Evolutionary conservation across 37 sponge, comb jelly and placozoan genomes (phyloP).

Genomic region (Amphimedon queenslandica): DNA sequence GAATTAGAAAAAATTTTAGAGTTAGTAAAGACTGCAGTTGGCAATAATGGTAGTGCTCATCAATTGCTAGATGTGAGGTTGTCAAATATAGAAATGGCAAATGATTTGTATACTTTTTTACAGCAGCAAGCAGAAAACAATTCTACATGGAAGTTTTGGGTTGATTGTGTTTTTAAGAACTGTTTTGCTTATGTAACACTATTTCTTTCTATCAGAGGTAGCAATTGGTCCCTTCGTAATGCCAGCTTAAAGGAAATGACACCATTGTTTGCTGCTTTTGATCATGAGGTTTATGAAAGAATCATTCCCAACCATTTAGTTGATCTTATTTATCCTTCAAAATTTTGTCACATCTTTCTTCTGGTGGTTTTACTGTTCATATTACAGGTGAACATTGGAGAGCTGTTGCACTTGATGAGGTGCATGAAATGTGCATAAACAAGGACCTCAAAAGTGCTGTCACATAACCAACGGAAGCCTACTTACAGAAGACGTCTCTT

Average conservation of each 20-base stretch:
- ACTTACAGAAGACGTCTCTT: neutral
- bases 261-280: conserved; percentile 30
- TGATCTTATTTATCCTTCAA: conserved; percentile 5
- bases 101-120: neutral
- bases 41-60: neutral
- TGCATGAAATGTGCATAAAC: conserved; percentile 44
- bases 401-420: conserved; percentile 39
- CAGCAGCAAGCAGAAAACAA: neutral
- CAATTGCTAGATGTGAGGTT: neutral
- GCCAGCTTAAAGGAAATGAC: conserved; percentile 25
- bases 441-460: conserved; percentile 4
- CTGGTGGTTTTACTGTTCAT: conserved; percentile 27
- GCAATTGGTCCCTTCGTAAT: conserved; percentile 24
- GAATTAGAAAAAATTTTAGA: neutral
- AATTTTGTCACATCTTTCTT: neutral
- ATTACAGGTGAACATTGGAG: conserved; percentile 13
- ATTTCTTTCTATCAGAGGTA: conserved; percentile 21
- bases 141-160: conserved; percentile 27
- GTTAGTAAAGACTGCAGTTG: neutral
- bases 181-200: conserved; percentile 15
- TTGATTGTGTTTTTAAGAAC: conserved; percentile 20
- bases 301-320: conserved; percentile 13
- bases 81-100: neutral
- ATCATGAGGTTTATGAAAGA: conserved; percentile 9
- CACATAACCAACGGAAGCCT: conserved; percentile 12